A percentile compares a stretch with the other conserved stretches of the same genome.
Evolutionary conservation across 2,113 vertebrate species (phyloP).

Genomic region (Trichomycterus rosablanca): DNA sequence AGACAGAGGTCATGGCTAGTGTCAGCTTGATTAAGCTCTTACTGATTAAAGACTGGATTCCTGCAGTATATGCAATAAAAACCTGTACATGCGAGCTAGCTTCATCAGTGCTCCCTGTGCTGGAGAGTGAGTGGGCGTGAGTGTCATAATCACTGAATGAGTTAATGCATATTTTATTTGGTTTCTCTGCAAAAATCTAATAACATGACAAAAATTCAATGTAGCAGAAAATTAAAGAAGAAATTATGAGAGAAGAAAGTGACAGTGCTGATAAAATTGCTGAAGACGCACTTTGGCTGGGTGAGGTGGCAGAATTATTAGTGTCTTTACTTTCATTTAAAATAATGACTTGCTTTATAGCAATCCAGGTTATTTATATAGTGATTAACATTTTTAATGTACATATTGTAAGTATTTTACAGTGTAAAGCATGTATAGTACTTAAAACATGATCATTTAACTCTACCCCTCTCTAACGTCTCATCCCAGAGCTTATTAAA

Average conservation of each 20-base stretch:
- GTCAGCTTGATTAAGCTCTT: constrained; percentile 27
- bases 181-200: neutral
- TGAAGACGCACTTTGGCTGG: constrained; percentile 1
- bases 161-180: constrained; percentile 3
- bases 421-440: too few species aligned
- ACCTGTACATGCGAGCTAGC: neutral
- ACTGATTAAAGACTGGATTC: constrained; percentile 37
- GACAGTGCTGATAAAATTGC: neutral
- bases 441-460: too few species aligned
- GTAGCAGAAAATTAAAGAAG: constrained; percentile 21
- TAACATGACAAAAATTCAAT: constrained; percentile 11
- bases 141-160: neutral
- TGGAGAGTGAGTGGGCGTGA: neutral
- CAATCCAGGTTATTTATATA: neutral
- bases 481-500: too few species aligned
- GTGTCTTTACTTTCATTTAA: neutral
- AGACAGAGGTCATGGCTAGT: constrained; percentile 25
- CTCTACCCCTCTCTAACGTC: too few species aligned
- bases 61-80: constrained; percentile 22
- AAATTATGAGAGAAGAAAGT: neutral
- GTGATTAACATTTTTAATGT: neutral
- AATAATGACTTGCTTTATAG: neutral
- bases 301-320: neutral
- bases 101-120: constrained; percentile 5
- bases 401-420: too few species aligned